Base-by-base conservation (phyloP, 30 jellyfish, hydroid and myxozoan species). In the Clytia hemisphaerica region DNA sequence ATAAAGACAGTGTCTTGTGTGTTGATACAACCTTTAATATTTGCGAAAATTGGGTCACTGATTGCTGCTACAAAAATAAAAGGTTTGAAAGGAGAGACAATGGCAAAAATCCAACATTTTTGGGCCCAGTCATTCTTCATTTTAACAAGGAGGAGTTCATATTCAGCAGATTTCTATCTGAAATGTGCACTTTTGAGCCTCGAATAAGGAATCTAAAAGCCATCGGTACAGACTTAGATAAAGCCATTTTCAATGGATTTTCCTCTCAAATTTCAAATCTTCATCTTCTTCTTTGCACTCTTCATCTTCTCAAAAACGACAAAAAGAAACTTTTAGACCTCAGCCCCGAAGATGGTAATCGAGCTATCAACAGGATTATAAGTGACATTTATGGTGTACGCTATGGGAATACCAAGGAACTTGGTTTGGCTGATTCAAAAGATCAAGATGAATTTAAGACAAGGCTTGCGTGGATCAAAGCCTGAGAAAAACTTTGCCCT, bases 21-120 rank as follows among this genome's bases (percentile, higher is more conserved):
- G 63, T 49, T n/a, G 63, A 49, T 49, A 49, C 63, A 4, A 49
- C 63, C 19, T 49, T 49, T 33, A 49, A 49, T 33, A 4, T 49
- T n/a, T 49, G 63, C 18, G 63, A 49, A n/a, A 28, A n/a, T 49
- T 49, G 63, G 63, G 63, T 49, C 19, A 49, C 63, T 49, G 63
- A 49, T 49, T n/a, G 32, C 25, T 49, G 63, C 63, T 49, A 49
- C 63, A 49, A 33, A 49, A 49, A 49, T 33, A 49, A 49, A 49
- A 28, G 63, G 32, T n/a, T n/a, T n/a, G 63, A n/a, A 33, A 28
- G 25, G 19, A n/a, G 32, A 49, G 19, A 28, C 19, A 49, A 33
- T 49, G 63, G 63, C 19, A 49, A 49, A 33, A 28, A 49, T 49
- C 63, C 63, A 49, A 33, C 25, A n/a, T 49, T 49, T 49, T 33